These are phyloP conservation scores for Sialia sialis DNA, from an alignment of 2,113 vertebrate genomes.

Conservation along the genomic window DNA sequence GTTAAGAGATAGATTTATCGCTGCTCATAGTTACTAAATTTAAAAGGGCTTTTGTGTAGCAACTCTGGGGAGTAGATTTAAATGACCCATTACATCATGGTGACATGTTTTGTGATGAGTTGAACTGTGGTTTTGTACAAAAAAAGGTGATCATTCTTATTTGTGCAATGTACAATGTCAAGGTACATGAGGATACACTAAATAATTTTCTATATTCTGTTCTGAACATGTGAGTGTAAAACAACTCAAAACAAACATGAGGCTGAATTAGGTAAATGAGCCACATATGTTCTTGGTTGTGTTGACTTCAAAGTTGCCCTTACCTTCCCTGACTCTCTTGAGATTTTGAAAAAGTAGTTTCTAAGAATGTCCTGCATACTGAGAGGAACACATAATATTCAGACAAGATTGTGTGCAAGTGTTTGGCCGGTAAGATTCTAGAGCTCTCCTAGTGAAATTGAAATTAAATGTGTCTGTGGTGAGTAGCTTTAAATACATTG, in stretches of 20 bases:
- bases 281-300: background rate
- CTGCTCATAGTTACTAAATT: constrained; percentile 43
- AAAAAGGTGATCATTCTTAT: background rate
- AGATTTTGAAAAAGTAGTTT: background rate
- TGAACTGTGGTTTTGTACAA: background rate
- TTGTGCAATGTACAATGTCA: background rate
- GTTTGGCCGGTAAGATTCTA: background rate
- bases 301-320: background rate
- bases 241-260: background rate
- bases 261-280: background rate
- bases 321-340: background rate
- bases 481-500: background rate
- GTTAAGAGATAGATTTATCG: constrained; percentile 27
- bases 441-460: background rate
- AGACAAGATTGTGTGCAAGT: background rate
- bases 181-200: background rate
- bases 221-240: background rate
- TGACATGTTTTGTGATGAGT: background rate
- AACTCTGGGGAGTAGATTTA: background rate
- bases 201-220: background rate
- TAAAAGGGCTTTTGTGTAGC: constrained; percentile 32
- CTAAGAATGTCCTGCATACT: background rate
- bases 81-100: background rate
- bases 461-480: background rate
- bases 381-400: background rate